Evolutionary conservation across 2,113 vertebrate species (phyloP), one percentile per base, ranked within the genome.

Genomic region (Bagarius yarrelli): DNA sequence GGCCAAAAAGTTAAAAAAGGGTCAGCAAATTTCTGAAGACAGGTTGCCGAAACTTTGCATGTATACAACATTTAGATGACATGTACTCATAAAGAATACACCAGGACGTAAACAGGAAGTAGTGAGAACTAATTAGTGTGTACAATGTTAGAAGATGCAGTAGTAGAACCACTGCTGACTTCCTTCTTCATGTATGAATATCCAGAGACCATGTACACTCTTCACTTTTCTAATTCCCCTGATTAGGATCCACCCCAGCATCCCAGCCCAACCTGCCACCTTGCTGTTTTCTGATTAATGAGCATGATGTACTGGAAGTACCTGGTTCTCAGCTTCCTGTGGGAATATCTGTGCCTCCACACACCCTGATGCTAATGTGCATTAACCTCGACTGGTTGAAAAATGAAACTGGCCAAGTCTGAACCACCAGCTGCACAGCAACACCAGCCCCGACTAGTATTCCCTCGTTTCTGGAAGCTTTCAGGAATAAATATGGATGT

Each of bases 401-500:
- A 79, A 83, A 85, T 85, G 52, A 75, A 77, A 79, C 81, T 32
- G 12, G 69, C 19, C 5, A 34, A 67, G 76, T 76, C 57, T 61
- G 76, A 75, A 64, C 78, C 72, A 78, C 71, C 81, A 80, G 76
- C 72, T 82, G 64, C 77, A 76, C 32, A 85, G 91, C 71, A 88
- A 83, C 78, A 85, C 87, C 90, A 90, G 91, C 90, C 89, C 90
- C 86, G 83, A 88, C 83, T 92, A 30, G 59, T 86, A n/a, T 89
- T 89, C 77, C 92, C 91, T 93, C 89, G 91, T 93, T 94, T 90
- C 86, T 71, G 30, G 40, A 78, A 75, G 32, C 56, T 50, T 78
- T 80, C 60, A 73, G 88, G 88, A 93, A 93, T 92, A 93, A 94
- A 94, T 94, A 88, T 88, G 55, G 93, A 93, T 92, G 16, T 21